phyloP scores from a whole-genome alignment of 2,888 invertebrate genomes.

The Notocelia uddmanniana region DNA sequence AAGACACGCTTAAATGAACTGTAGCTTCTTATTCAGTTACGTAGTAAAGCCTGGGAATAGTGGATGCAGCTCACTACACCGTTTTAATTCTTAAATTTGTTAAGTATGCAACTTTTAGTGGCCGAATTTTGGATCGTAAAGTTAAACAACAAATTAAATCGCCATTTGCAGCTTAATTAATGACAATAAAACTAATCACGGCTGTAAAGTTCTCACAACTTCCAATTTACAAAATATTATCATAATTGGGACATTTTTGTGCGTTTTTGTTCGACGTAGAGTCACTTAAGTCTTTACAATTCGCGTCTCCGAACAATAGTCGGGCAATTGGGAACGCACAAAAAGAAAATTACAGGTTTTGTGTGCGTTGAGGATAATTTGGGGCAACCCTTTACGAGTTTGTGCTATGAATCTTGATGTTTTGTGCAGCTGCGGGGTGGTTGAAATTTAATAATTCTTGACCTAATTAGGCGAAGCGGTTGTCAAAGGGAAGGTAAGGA shows the following conservation, averaged over 20 bases:
- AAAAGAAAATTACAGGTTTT: constrained; percentile 75
- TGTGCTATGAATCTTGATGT: constrained; percentile 52
- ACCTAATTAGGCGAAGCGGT: constrained; percentile 25
- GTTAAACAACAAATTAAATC: constrained; percentile 28
- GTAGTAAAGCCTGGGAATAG: neutral
- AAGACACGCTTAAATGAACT: neutral
- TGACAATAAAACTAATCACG: constrained; percentile 40
- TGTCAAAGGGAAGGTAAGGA: constrained; percentile 18
- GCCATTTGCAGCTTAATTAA: constrained; percentile 31
- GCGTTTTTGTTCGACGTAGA: constrained; percentile 13
- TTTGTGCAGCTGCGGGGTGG: constrained; percentile 38
- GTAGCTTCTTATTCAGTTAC: neutral
- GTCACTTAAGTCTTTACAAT: constrained; percentile 58
- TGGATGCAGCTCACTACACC: neutral
- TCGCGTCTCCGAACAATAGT: constrained; percentile 54
- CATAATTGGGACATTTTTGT: constrained; percentile 19
- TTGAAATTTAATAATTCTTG: constrained; percentile 22
- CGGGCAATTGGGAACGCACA: constrained; percentile 60
- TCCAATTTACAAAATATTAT: constrained; percentile 20
- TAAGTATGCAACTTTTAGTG: neutral
- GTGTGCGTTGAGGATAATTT: constrained; percentile 68
- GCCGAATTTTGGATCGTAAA: constrained; percentile 15
- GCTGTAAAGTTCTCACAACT: constrained; percentile 33
- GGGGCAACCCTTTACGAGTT: constrained; percentile 66
- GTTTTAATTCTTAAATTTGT: neutral